phyloP scores from a whole-genome alignment of 2,888 invertebrate genomes.

The Tineola bisselliella region DNA sequence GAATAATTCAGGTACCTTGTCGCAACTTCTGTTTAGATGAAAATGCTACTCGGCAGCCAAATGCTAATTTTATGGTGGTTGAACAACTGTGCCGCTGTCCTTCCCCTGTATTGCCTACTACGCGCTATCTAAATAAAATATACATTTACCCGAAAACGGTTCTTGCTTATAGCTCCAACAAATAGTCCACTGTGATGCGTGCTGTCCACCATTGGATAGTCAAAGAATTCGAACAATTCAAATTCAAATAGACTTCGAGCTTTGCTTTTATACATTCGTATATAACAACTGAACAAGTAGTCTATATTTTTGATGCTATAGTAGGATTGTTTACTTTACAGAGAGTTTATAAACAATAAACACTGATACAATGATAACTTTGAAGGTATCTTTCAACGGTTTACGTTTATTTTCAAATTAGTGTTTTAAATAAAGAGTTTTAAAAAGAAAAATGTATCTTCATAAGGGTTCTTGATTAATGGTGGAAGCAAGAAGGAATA shows the following conservation, averaged over 20 bases:
- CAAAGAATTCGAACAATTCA: neutral
- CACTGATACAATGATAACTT: no score
- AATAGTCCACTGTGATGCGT: constrained; percentile 11
- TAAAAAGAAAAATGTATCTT: constrained; percentile 6
- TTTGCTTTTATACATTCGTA: no score
- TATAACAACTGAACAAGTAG: no score
- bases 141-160: constrained; percentile 25
- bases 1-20: constrained; percentile 56
- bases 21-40: constrained; percentile 50
- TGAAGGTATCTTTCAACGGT: no score
- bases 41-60: constrained; percentile 60
- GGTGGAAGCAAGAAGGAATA: constrained; percentile 26
- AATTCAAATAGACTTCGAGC: neutral
- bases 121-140: constrained; percentile 60
- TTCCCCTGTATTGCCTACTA: constrained; percentile 54
- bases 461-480: constrained; percentile 47
- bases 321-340: no score
- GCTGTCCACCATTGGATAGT: neutral
- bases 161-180: constrained; percentile 11
- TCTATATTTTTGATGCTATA: no score
- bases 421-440: neutral
- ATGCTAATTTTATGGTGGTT: constrained; percentile 70
- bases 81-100: constrained; percentile 55
- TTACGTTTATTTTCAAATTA: neutral
- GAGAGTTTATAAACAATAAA: no score